phyloP scores from a whole-genome alignment of 2,888 invertebrate species.

The Synergus itoensis region DNA sequence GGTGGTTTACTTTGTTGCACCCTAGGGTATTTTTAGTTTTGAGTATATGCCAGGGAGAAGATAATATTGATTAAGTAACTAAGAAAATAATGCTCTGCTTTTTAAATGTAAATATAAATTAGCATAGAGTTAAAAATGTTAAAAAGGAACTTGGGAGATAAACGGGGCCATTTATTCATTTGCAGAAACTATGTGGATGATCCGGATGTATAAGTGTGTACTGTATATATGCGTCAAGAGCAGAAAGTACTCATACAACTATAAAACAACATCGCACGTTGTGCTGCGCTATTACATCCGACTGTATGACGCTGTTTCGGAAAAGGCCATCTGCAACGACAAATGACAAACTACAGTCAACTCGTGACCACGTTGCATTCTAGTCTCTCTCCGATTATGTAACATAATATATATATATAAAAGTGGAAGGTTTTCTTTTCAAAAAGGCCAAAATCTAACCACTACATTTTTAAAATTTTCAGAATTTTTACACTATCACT shows the following conservation, averaged over 20 bases:
- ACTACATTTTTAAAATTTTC: not conserved
- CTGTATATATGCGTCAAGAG: conserved; percentile 1
- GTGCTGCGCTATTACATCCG: conserved; percentile 27
- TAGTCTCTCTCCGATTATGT: not conserved
- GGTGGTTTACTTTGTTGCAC: no score
- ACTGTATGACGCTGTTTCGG: conserved; percentile 34
- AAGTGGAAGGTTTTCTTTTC: not conserved
- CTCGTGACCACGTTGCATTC: conserved; percentile 20
- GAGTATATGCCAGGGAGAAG: no score
- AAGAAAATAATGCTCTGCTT: no score
- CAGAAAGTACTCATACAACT: conserved; percentile 34
- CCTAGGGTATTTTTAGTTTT: no score
- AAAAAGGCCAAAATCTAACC: conserved; percentile 7
- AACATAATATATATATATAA: not conserved
- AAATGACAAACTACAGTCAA: conserved; percentile 36
- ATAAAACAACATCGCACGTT: conserved; percentile 34
- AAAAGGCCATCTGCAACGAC: conserved; percentile 35
- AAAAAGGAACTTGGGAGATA: not conserved
- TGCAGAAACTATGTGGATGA: conserved; percentile 14
- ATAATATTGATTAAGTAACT: no score
- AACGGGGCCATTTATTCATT: conserved; percentile 13
- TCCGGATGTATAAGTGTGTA: not conserved
- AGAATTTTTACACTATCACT: not conserved
- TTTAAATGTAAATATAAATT: no score
- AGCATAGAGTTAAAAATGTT: not conserved